Conservation (phyloP, 92 coral and sea anemone species). For the Parazoanthus atlanticus region DNA sequence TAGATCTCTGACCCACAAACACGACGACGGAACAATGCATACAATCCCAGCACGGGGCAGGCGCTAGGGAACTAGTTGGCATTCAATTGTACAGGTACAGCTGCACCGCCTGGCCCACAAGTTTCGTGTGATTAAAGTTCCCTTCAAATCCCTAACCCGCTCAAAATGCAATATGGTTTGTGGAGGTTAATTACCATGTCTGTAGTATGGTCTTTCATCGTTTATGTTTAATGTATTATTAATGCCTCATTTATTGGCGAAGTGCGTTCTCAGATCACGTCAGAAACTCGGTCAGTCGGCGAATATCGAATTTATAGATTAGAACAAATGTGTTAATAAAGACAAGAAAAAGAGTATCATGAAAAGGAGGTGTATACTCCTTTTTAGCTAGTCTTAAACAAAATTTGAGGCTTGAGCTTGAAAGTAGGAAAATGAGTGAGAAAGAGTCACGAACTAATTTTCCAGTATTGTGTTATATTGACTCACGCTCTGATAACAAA, state of each 20-base stretch:
- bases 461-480: not conserved
- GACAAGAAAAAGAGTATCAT: not conserved
- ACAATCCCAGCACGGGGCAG: not conserved
- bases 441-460: too few species aligned
- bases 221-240: not conserved
- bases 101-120: not conserved
- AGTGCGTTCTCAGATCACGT: not conserved
- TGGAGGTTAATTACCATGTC: not conserved
- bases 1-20: not conserved
- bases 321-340: not conserved
- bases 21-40: not conserved
- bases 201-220: not conserved
- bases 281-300: not conserved
- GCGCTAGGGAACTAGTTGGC: not conserved
- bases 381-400: not conserved
- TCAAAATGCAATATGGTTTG: not conserved
- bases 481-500: conserved; percentile 8
- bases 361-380: not conserved
- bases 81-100: not conserved
- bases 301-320: not conserved
- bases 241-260: not conserved
- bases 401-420: not conserved
- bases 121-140: not conserved
- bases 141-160: not conserved
- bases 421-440: not conserved